These are phyloP conservation scores for Polydrusus pterygomalis DNA, from an alignment of 2,888 invertebrate genomes.

Conservation along the genomic window DNA sequence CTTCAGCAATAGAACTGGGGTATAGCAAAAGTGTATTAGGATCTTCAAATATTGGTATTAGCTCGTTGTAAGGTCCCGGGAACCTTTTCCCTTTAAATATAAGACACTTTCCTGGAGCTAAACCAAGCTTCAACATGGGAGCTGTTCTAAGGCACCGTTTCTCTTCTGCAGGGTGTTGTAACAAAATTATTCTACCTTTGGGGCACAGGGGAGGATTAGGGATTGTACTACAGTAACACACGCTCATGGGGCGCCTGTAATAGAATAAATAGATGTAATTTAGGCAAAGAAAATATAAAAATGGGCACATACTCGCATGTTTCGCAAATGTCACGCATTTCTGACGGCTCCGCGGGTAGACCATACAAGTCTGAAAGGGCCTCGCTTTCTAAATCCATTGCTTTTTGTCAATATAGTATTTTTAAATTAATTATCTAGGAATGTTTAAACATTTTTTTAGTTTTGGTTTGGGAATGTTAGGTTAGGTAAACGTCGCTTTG, in stretches of 20 bases:
- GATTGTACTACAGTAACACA: conserved; percentile 93
- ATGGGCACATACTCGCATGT: conserved; percentile 81
- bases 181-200: conserved; percentile 83
- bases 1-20: conserved; percentile 84
- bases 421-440: not conserved
- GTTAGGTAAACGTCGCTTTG: not conserved
- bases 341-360: conserved; percentile 85
- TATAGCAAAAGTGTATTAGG: conserved; percentile 86
- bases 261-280: not conserved
- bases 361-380: conserved; percentile 83
- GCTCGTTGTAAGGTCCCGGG: conserved; percentile 80
- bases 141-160: conserved; percentile 92
- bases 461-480: not conserved
- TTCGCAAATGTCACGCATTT: conserved; percentile 81
- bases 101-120: conserved; percentile 84
- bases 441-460: not conserved
- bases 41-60: conserved; percentile 79
- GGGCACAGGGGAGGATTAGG: conserved; percentile 82
- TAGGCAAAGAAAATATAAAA: conserved; percentile 1
- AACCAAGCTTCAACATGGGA: conserved; percentile 88
- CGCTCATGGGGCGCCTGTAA: conserved; percentile 85
- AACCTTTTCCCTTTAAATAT: conserved; percentile 90
- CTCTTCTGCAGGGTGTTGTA: conserved; percentile 96
- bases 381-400: conserved; percentile 64
- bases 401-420: not conserved